Conservation (phyloP, 2,113 vertebrate species). For the Eudyptes chrysolophus region DNA sequence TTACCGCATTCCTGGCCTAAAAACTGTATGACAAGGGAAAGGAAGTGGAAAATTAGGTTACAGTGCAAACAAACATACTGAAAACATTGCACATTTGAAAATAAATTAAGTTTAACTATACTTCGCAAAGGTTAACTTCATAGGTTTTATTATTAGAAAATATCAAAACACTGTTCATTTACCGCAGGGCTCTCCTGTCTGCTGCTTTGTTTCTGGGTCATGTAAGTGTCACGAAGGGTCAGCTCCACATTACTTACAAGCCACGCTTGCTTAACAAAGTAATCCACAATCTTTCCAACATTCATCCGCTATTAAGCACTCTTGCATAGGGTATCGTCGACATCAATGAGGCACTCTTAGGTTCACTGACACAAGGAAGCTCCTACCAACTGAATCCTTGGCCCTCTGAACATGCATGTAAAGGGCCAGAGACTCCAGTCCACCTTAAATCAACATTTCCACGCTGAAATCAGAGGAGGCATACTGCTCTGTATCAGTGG, state of each 20-base stretch:
- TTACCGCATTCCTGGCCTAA: conserved; percentile 51
- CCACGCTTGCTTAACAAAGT: conserved; percentile 52
- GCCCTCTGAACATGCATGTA: not conserved
- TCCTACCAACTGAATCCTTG: not conserved
- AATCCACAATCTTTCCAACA: conserved; percentile 40
- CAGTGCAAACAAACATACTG: conserved; percentile 55
- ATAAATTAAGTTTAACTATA: conserved; percentile 61
- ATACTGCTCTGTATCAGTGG: not conserved
- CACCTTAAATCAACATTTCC: not conserved
- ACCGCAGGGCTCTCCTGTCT: conserved; percentile 41
- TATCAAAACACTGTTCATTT: conserved; percentile 62
- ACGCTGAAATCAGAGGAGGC: not conserved
- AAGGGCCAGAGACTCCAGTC: not conserved
- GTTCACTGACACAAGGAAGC: not conserved
- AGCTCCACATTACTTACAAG: conserved; percentile 60
- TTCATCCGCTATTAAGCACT: not conserved
- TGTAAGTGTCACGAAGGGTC: conserved; percentile 34
- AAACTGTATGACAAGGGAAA: conserved; percentile 63
- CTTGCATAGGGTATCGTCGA: rapidly evolving
- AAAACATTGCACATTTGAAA: conserved; percentile 54
- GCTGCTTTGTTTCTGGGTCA: conserved; percentile 65
- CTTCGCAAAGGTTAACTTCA: conserved; percentile 61
- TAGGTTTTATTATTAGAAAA: conserved; percentile 60
- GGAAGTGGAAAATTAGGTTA: conserved; percentile 65
- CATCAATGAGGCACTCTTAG: not conserved